phyloP scores from a whole-genome alignment of 2,888 invertebrate genomes.

The Sphaeridia pumilis region DNA sequence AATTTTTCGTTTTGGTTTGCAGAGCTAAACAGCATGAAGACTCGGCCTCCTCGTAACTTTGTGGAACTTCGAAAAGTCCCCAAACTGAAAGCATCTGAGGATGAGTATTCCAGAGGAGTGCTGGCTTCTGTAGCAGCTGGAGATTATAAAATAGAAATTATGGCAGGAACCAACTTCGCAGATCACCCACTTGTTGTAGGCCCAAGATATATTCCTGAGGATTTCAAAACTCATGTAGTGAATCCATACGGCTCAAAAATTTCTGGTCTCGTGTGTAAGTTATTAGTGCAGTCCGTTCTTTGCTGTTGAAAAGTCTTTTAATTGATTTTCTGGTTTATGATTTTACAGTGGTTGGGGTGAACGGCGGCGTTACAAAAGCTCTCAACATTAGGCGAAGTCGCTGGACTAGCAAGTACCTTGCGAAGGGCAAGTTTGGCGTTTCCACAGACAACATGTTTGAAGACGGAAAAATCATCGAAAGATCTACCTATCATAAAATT shows the following conservation, averaged over 20 bases:
- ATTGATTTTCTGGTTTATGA: slow-evolving; percentile 18
- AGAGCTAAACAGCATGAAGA: slow-evolving; percentile 62
- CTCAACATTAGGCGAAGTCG: slow-evolving; percentile 49
- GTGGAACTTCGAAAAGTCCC: slow-evolving; percentile 29
- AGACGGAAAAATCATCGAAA: slow-evolving; percentile 58
- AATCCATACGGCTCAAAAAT: slow-evolving; percentile 52
- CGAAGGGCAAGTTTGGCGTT: slow-evolving; percentile 62
- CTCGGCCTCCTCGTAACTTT: slow-evolving; percentile 44
- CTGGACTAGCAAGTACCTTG: slow-evolving; percentile 56
- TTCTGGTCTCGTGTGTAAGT: slow-evolving; percentile 51
- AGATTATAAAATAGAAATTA: slow-evolving; percentile 40
- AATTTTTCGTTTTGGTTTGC: slow-evolving; percentile 36
- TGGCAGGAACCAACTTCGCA: slow-evolving; percentile 54
- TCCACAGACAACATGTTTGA: slow-evolving; percentile 62
- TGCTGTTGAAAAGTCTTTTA: too few species aligned
- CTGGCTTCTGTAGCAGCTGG: slow-evolving; percentile 23
- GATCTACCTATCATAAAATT: slow-evolving; percentile 58
- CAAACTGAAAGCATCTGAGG: not conserved
- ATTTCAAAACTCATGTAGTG: slow-evolving; percentile 52
- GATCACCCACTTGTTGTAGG: slow-evolving; percentile 65
- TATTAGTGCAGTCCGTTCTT: too few species aligned
- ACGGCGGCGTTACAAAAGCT: slow-evolving; percentile 50
- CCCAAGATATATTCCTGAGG: slow-evolving; percentile 56
- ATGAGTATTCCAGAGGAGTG: slow-evolving; percentile 12
- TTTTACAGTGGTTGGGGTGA: slow-evolving; percentile 63